phyloP scores from a whole-genome alignment of 2,113 vertebrate genomes.

The Mus pahari region DNA sequence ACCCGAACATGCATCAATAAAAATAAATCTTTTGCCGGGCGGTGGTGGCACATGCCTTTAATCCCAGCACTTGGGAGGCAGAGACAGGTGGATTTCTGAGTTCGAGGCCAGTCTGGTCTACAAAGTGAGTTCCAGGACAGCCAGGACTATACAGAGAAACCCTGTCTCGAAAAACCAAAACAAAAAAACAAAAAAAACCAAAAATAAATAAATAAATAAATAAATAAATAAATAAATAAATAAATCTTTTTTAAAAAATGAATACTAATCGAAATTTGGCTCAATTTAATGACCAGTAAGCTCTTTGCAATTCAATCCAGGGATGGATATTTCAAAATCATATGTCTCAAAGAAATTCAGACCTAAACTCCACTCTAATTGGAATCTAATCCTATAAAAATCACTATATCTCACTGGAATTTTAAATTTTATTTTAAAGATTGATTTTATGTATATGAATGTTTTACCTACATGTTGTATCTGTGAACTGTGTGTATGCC shows the following conservation, averaged over 20 bases:
- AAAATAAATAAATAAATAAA: too few species aligned
- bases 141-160: too few species aligned
- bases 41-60: too few species aligned
- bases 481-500: background rate
- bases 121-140: too few species aligned
- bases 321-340: slow-evolving; percentile 52
- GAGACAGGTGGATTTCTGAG: too few species aligned
- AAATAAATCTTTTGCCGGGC: background rate
- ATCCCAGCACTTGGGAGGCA: too few species aligned
- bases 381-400: slow-evolving; percentile 35
- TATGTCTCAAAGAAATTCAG: slow-evolving; percentile 28
- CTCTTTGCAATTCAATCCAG: background rate
- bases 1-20: background rate
- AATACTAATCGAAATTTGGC: slow-evolving; percentile 47
- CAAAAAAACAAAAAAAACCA: too few species aligned
- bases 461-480: background rate
- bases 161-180: too few species aligned
- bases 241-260: background rate
- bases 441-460: background rate
- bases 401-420: background rate
- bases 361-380: slow-evolving; percentile 1
- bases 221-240: too few species aligned
- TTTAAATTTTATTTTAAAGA: background rate
- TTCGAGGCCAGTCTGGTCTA: too few species aligned
- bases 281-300: slow-evolving; percentile 31